Conservation (phyloP, 2,888 invertebrate genomes). For the Choreutis nemorana region DNA sequence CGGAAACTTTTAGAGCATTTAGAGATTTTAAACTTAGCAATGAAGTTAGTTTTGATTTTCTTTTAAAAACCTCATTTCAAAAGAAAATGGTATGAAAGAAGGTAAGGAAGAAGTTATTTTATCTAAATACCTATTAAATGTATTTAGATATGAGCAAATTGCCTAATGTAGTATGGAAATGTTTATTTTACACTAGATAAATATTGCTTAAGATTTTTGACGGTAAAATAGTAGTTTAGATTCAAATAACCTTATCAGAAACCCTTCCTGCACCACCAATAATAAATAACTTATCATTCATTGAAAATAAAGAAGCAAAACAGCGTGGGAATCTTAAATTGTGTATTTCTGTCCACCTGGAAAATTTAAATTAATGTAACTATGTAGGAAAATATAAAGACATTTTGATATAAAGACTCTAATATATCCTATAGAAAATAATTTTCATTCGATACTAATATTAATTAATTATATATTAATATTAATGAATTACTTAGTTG, state of each 20-base stretch:
- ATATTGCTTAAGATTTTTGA: background rate
- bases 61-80: too few species aligned
- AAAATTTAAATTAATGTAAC: slow-evolving; percentile 10
- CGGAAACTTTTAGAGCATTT: background rate
- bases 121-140: too few species aligned
- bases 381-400: background rate
- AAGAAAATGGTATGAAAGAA: too few species aligned
- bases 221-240: background rate
- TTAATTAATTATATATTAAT: too few species aligned
- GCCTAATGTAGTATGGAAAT: background rate
- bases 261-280: slow-evolving; percentile 73
- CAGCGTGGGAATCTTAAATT: slow-evolving; percentile 60
- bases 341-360: slow-evolving; percentile 67
- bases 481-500: too few species aligned
- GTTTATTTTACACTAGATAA: background rate
- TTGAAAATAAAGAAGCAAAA: slow-evolving; percentile 61
- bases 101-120: too few species aligned
- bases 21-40: background rate
- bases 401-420: background rate
- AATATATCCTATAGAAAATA: too few species aligned
- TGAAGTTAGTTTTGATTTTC: background rate
- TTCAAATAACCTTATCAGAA: slow-evolving; percentile 36
- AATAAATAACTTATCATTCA: slow-evolving; percentile 69
- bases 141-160: background rate
- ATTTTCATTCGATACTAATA: too few species aligned